phyloP scores from a whole-genome alignment of 2,797 vertebrate genomes.

The Pristis pectinata region DNA sequence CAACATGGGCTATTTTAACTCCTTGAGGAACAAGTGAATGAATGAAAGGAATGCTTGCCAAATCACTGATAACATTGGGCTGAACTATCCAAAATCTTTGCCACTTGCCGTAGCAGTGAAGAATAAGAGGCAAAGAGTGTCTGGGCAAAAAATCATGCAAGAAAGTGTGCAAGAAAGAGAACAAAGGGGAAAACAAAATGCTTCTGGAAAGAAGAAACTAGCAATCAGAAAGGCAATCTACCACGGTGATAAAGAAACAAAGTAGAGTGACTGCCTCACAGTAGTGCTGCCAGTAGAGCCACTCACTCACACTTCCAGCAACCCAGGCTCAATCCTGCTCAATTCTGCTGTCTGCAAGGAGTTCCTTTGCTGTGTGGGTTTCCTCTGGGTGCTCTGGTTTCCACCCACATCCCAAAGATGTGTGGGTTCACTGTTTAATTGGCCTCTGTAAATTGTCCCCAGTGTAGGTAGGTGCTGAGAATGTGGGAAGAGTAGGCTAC shows the following conservation, averaged over 20 bases:
- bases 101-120: background rate
- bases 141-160: background rate
- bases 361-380: too few relatives aligned
- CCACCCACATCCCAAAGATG: too few relatives aligned
- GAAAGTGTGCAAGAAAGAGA: background rate
- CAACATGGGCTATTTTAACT: background rate
- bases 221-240: background rate
- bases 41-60: background rate
- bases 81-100: background rate
- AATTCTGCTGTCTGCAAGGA: too few relatives aligned
- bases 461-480: too few relatives aligned
- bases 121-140: background rate
- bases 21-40: background rate
- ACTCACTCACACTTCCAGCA: too few relatives aligned
- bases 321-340: too few relatives aligned
- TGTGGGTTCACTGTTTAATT: too few relatives aligned
- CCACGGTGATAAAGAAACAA: background rate
- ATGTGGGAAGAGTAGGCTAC: too few relatives aligned
- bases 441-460: too few relatives aligned
- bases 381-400: too few relatives aligned
- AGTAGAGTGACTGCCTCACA: too few relatives aligned
- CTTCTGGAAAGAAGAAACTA: background rate
- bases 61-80: background rate
- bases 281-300: too few relatives aligned
- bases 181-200: background rate